Conservation (phyloP, 2,888 invertebrate species). For the Baccha elongata region DNA sequence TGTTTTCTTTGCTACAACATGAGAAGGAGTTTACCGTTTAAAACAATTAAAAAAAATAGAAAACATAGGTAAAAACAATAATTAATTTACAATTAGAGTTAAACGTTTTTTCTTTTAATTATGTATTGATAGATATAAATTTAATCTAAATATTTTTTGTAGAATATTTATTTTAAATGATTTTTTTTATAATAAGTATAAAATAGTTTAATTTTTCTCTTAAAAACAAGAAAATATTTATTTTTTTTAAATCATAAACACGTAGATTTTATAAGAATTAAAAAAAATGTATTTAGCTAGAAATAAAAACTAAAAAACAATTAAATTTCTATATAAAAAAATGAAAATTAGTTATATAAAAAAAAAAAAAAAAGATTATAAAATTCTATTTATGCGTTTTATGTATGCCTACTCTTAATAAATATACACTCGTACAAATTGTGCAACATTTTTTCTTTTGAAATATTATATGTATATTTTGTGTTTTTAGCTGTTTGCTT, state of each 20-base stretch:
- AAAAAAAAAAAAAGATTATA: slow-evolving; percentile 38
- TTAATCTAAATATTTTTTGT: slow-evolving; percentile 47
- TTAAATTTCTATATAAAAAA: slow-evolving; percentile 18
- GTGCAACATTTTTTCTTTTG: slow-evolving; percentile 41
- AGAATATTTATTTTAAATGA: slow-evolving; percentile 41
- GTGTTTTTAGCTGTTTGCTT: slow-evolving; percentile 21
- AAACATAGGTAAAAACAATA: slow-evolving; percentile 13
- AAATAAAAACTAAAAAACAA: slow-evolving; percentile 36
- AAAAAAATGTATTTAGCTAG: slow-evolving; percentile 53
- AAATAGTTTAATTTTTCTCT: slow-evolving; percentile 63
- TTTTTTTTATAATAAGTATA: slow-evolving; percentile 45
- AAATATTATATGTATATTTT: slow-evolving; percentile 10
- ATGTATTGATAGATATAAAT: slow-evolving; percentile 33
- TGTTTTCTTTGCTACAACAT: slow-evolving; percentile 17
- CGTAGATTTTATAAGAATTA: slow-evolving; percentile 14
- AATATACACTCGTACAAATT: slow-evolving; percentile 63
- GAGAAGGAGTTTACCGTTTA: slow-evolving; percentile 12
- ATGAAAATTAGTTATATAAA: slow-evolving; percentile 9
- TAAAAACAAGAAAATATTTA: slow-evolving; percentile 66
- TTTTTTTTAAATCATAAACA: slow-evolving; percentile 35
- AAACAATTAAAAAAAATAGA: slow-evolving; percentile 12
- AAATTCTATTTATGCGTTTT: slow-evolving; percentile 43
- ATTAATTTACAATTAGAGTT: slow-evolving; percentile 27
- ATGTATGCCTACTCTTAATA: slow-evolving; percentile 60
- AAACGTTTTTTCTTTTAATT: slow-evolving; percentile 28